Evolutionary conservation across 2,797 vertebrate species (phyloP), one percentile per base, ranked within the genome.

Genomic region (Kryptolebias ocellatus): DNA sequence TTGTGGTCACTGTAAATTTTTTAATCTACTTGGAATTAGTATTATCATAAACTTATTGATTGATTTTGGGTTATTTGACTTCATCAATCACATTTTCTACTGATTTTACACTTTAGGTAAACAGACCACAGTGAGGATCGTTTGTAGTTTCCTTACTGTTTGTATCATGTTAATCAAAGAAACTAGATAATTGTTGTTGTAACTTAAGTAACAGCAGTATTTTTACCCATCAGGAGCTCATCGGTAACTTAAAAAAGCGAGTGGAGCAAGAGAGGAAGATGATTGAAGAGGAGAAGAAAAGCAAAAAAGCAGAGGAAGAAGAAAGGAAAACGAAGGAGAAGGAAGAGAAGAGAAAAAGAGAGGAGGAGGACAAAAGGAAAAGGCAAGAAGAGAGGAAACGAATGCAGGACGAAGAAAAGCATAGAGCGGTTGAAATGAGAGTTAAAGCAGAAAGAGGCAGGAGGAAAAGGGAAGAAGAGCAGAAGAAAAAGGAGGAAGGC

Each of bases 231-330:
- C 80, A 99, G 97, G 94, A 93, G 46, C 50, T 90, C 50, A 95
- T 97, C 73, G 73, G 64, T 52, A 92, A 86, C 42, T 79, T 98
- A 60, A 89, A 94, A 58, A 77, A 91, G 67, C 92, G 91, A 89
- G 90, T 98, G 65, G 85, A 94, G 62, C 87, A 94, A 55, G 95
- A 96, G 79, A 93, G 83, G 24, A 56, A 29, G 44, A 60, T 53
- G 44, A 51, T 53, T 4, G 53, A 54, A 29, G 37, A 60, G 15
- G 58, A 79, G 15, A 45, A 55, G 12, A 62, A 12, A 24, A 53
- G 17, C 10, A 39, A 39, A 8, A 54, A 4, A 34, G 44, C 17
- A 17, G 56, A 53, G 20, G 63, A 59, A 17, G 52, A 63, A 45
- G 24, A 46, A 16, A 37, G 64, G 24, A n/a, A 46, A 12, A 53